Conservation (phyloP, 2,888 invertebrate species). For the Rhimphoctona megacephalus region DNA sequence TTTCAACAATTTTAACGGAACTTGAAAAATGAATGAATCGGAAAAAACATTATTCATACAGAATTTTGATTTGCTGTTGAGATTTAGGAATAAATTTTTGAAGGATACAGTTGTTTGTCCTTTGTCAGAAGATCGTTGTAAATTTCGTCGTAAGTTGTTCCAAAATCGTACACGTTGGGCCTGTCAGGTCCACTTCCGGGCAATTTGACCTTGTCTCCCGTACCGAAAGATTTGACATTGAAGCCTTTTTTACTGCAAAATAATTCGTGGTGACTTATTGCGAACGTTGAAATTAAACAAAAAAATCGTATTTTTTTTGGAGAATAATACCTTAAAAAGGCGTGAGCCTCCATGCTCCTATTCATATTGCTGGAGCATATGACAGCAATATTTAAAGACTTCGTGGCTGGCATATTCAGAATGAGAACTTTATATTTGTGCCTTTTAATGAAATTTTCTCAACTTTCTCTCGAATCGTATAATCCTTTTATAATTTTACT, state of each 20-base stretch:
- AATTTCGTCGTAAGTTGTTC: slow-evolving; percentile 97
- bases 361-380: slow-evolving; percentile 99
- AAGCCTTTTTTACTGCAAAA: slow-evolving; percentile 96
- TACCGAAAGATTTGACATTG: slow-evolving; percentile 96
- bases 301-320: background rate
- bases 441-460: background rate
- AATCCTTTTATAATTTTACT: slow-evolving; percentile 7
- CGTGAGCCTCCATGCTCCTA: slow-evolving; percentile 99
- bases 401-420: slow-evolving; percentile 79
- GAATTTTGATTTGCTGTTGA: background rate
- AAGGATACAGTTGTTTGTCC: slow-evolving; percentile 95
- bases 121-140: slow-evolving; percentile 96
- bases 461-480: slow-evolving; percentile 16
- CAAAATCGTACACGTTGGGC: slow-evolving; percentile 99
- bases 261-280: background rate
- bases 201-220: slow-evolving; percentile 97
- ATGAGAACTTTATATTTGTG: background rate
- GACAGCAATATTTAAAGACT: slow-evolving; percentile 92
- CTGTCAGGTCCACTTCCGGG: slow-evolving; percentile 97
- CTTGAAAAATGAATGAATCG: background rate
- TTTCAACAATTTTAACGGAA: background rate
- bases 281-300: background rate
- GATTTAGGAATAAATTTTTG: slow-evolving; percentile 33
- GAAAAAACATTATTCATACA: background rate
- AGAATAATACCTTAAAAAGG: slow-evolving; percentile 90